Evolutionary conservation across 1,140 invertebrate species (phyloP), one percentile per base, ranked within the genome.

Genomic region (Oryzaephilus surinamensis): DNA sequence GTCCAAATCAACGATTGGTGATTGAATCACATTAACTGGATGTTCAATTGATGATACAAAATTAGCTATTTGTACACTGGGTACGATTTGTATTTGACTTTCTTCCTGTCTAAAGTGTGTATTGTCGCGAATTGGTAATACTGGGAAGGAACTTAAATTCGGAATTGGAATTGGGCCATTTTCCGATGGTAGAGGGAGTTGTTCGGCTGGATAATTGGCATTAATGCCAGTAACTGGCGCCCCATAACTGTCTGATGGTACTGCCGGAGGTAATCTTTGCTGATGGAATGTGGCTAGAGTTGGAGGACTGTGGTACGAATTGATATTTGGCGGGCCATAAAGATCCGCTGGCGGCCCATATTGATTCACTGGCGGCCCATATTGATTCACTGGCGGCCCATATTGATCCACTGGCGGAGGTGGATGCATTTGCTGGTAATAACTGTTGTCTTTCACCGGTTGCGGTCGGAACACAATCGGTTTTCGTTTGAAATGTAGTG

Each of bases 31-130:
- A 24, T 69, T 72, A 10, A 73, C 63, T 6, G 76, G 76, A 61
- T 79, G 76, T 46, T 79, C 75, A 41, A 79, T 62, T 11, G 72
- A 71, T 23, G 76, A 73, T 8, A 74, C 64, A 51, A 67, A 78
- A 48, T 77, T 74, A 10, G 66, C 71, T 18, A 78, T 36, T 29
- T 72, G 69, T 34, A 78, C 61, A 56, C 76, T 77, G 43, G 72
- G 67, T 27, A 68, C 59, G 19, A 78, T 65, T 46, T 75, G 65
- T 13, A 45, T 21, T 26, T 37, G 11, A 13, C 26, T 24, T 19
- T 37, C 30, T 31, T 48, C 53, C 32, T 51, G 36, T 8, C 42
- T 26, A 36, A 54, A 52, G 33, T 46, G 34, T 29, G 36, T 23
- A 12, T 32, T 29, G 19, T 50, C 34, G 15, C 41, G 43, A 11